Conservation (phyloP, 2,113 vertebrate species). For the Nanger granti region DNA sequence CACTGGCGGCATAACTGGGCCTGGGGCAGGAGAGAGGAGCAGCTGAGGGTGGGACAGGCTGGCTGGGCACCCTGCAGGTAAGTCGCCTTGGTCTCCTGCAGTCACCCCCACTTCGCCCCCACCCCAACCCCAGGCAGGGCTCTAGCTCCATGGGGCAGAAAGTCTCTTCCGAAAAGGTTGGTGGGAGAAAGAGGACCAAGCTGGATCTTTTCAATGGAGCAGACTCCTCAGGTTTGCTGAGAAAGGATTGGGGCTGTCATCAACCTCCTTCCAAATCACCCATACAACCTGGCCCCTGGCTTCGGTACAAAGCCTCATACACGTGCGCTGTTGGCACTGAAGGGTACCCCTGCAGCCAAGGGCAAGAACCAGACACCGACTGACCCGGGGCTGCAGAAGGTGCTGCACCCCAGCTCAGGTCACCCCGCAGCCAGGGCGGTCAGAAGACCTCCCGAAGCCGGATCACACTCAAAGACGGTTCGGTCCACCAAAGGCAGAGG, state of each 20-base stretch:
- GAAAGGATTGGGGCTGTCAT: background rate
- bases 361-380: background rate
- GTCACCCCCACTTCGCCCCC: background rate
- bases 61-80: background rate
- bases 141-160: background rate
- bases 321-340: background rate
- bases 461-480: background rate
- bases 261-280: background rate
- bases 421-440: rapidly evolving
- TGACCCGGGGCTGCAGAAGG: background rate
- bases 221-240: background rate
- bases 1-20: slow-evolving; percentile 60
- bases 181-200: background rate
- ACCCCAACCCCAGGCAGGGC: background rate
- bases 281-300: background rate
- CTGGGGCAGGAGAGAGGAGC: slow-evolving; percentile 38
- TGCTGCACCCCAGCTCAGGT: background rate
- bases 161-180: background rate
- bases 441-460: background rate
- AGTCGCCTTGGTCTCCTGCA: background rate
- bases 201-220: background rate
- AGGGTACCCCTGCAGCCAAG: background rate
- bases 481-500: background rate
- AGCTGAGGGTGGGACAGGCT: no score
- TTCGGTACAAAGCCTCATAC: background rate